Evolutionary conservation across 2,888 invertebrate genomes (phyloP).

Genomic region (Leptopilina drosophilae): DNA sequence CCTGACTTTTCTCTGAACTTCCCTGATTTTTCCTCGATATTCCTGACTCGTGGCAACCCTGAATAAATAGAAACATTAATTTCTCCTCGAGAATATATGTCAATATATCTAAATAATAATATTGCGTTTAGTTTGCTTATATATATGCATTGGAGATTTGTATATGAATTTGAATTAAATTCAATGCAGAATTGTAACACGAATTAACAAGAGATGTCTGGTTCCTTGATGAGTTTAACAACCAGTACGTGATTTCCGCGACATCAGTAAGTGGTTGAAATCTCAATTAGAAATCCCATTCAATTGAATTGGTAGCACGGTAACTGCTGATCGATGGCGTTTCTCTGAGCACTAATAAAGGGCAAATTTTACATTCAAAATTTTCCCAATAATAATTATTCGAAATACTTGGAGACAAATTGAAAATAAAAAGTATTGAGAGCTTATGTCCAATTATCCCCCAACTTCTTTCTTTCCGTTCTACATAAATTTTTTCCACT

Average conservation of each 20-base stretch:
- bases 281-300: slow-evolving; percentile 43
- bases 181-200: slow-evolving; percentile 10
- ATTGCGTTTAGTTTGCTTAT: not conserved
- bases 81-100: too few relatives aligned
- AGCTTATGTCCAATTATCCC: too few relatives aligned
- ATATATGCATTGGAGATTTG: not conserved
- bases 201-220: slow-evolving; percentile 38
- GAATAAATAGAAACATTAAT: too few relatives aligned
- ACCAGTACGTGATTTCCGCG: slow-evolving; percentile 40
- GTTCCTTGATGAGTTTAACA: slow-evolving; percentile 32
- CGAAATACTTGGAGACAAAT: too few relatives aligned
- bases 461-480: too few relatives aligned
- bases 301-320: slow-evolving; percentile 43
- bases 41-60: too few relatives aligned
- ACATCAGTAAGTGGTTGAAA: slow-evolving; percentile 41
- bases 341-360: slow-evolving; percentile 45
- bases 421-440: too few relatives aligned
- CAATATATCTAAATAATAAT: too few relatives aligned
- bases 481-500: too few relatives aligned
- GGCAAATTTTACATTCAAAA: slow-evolving; percentile 40
- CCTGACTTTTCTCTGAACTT: too few relatives aligned
- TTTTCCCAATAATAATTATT: too few relatives aligned
- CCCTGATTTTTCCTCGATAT: too few relatives aligned
- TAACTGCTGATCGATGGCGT: slow-evolving; percentile 43
- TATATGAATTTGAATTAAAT: slow-evolving; percentile 28